Base-by-base conservation (phyloP, 53 echinoderm and acorn worm species). In the Henricia sp. region DNA sequence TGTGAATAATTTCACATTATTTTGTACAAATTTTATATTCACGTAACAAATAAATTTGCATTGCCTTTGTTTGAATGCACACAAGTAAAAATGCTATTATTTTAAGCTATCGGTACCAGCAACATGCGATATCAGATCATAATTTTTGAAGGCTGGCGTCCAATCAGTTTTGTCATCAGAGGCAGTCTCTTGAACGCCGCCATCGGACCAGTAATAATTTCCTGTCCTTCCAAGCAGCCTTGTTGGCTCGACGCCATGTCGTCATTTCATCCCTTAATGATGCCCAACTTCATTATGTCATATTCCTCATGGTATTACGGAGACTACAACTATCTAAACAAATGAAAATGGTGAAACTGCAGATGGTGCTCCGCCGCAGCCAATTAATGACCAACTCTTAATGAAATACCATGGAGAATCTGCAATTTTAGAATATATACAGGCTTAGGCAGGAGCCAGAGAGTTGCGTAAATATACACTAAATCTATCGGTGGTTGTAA, bases 351-450 rank as follows among this genome's bases (percentile, higher is more conserved):
- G 12, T 8, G 27, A 32, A 25, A 16, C 4, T 30, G 42, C 77
- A 80, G 64, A 80, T 80, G 64, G 64, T 30, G 30, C 48, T 39
- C n/a, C 37, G 29, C 24, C 32, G 46, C 3, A 13, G 25, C 60
- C 80, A 80, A 80, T 80, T 80, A 80, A 80, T 63, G 26, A 16
- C 44, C 32, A 46, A 80, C 64, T 80, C 59, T n/a, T 76, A 76
- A 76, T 57, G 57, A 57, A 76, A 76, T 76, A 58, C 41, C 40
- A 39, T n/a, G n/a, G n/a, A n/a, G n/a, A n/a, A n/a, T n/a, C n/a
- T n/a, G n/a, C n/a, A n/a, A n/a, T n/a, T n/a, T n/a, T n/a, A n/a
- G n/a, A n/a, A n/a, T 37, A 67, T 38, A 67, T 37, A 28, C 21
- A 6, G 19, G 67, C 39, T 0, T 24, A 6, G 67, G 1, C 39